Conservation (phyloP, 1,140 invertebrate genomes). For the Oscheius sp. region DNA sequence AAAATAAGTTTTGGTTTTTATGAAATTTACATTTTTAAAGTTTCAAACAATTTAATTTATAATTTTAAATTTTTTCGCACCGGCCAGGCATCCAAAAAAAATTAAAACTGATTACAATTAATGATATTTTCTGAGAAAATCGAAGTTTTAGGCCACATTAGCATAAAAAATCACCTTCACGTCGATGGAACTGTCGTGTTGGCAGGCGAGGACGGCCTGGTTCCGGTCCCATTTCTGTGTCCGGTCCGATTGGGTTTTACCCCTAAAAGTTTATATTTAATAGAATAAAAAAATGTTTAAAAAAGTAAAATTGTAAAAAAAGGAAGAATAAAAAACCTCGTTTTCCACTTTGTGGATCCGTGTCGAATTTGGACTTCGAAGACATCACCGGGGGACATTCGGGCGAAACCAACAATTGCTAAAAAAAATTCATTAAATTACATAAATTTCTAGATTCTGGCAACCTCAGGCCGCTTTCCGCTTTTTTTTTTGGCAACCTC, state of each 20-base stretch:
- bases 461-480: too few species aligned
- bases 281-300: neutral
- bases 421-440: conserved; percentile 30
- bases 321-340: conserved; percentile 23
- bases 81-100: neutral
- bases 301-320: neutral
- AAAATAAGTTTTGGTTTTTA: too few species aligned
- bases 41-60: too few species aligned
- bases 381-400: conserved; percentile 69
- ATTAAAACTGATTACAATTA: neutral
- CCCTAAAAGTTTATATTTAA: conserved; percentile 51
- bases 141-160: neutral
- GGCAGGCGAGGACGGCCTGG: conserved; percentile 64
- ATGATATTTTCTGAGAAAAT: neutral
- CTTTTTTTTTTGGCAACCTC: too few species aligned
- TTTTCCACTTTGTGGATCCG: conserved; percentile 70
- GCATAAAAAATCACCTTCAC: conserved; percentile 66
- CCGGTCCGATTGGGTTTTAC: conserved; percentile 66
- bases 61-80: too few species aligned
- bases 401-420: conserved; percentile 69
- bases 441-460: neutral
- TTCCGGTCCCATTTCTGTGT: conserved; percentile 68
- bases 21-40: too few species aligned
- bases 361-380: conserved; percentile 69
- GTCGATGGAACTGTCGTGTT: conserved; percentile 66